Base-by-base conservation (phyloP, 2,888 invertebrate genomes). In the Idaea straminata region DNA sequence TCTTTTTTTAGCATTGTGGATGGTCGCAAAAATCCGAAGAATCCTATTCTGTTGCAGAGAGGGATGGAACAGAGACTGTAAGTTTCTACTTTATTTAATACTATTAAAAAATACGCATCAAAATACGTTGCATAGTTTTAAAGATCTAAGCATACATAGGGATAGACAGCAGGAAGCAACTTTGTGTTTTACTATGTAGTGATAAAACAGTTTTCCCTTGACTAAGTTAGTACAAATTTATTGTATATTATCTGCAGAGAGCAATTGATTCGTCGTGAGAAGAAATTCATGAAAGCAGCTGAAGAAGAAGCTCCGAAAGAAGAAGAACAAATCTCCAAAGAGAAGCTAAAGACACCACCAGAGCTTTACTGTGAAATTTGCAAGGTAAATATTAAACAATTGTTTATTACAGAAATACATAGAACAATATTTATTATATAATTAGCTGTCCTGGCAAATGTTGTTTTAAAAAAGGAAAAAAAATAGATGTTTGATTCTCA, bases 341-440 rank as follows among this genome's bases (percentile, higher is more conserved):
- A 15, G 3, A 13, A 73, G 0, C 5, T 47, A 0, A 81, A 79
- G 64, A 7, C 58, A 0, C 68, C 77, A 6, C 70, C 86, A 0
- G 91, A 91, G 6, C 74, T 91, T 15, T 81, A 77, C 71, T 91
- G 91, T 69, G 77, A 83, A 0, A 89, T 91, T 62, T 91, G 91
- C 79, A 85, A 89, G 84, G 91, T 91, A 75, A 25, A 47, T 47
- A 47, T 47, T 13, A 0, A 0, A 47, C 10, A 13, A 13, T 13
- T 10, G 1, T 47, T 36, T 36, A 2, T 36, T 7, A 36, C 25
- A 25, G 25, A 25, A 2, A 25, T 25, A 25, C 25, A 25, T 25
- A 25, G 25, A 25, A 25, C 25, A n/a, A n/a, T n/a, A n/a, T n/a
- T n/a, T n/a, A n/a, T n/a, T n/a, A n/a, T n/a, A n/a, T n/a, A n/a